Evolutionary conservation across 2,797 vertebrate genomes (phyloP).

Genomic region (Novumbra hubbsi): DNA sequence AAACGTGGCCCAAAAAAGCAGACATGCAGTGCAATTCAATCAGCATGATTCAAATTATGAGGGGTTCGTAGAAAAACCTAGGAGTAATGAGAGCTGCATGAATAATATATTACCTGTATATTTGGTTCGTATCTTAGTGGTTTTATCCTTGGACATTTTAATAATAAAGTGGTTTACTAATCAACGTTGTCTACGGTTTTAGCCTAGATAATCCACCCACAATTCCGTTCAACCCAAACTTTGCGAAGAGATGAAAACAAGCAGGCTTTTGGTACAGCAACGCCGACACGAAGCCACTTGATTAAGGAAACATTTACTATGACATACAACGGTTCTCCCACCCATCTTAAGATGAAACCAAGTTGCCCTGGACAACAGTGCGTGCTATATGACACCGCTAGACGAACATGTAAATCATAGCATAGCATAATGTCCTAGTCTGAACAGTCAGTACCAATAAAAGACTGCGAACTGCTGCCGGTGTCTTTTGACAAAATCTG

Average conservation of each 20-base stretch:
- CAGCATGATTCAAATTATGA: background rate
- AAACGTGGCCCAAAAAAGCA: slow-evolving; percentile 1
- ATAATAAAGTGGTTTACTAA: background rate
- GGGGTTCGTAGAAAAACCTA: background rate
- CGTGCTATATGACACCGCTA: too few species aligned
- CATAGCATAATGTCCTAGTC: slow-evolving; percentile 5
- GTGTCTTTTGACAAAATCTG: slow-evolving; percentile 12
- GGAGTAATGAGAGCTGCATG: slow-evolving; percentile 2
- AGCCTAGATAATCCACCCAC: background rate
- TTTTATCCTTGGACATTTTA: background rate
- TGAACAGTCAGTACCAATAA: background rate
- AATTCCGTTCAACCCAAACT: background rate
- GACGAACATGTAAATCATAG: too few species aligned
- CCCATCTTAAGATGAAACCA: too few species aligned
- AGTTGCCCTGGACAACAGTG: too few species aligned
- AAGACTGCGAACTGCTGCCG: slow-evolving; percentile 12
- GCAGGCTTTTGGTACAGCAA: too few species aligned
- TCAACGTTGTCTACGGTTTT: background rate
- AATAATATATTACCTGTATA: slow-evolving; percentile 9
- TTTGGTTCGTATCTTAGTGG: background rate
- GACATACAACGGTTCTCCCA: too few species aligned
- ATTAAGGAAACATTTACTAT: too few species aligned
- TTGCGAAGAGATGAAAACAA: background rate
- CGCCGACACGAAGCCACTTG: too few species aligned
- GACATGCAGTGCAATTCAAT: background rate